phyloP scores from a whole-genome alignment of 2,888 invertebrate species.

The Beris morrisii region DNA sequence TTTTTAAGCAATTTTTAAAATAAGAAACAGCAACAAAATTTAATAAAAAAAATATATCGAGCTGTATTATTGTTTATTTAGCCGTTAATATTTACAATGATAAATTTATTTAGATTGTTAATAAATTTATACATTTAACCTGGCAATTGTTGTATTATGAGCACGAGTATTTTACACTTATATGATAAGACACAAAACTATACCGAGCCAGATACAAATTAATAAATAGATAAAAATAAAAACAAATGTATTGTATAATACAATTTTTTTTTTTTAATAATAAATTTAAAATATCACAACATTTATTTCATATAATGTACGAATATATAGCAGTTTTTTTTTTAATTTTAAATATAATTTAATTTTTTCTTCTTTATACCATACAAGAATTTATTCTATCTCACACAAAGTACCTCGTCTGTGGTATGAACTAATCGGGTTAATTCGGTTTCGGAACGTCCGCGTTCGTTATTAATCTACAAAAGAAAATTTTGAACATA shows the following conservation, averaged over 20 bases:
- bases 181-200: background rate
- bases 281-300: too few relatives aligned
- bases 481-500: conserved; percentile 48
- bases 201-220: too few relatives aligned
- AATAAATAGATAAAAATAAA: too few relatives aligned
- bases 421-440: conserved; percentile 58
- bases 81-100: conserved; percentile 10
- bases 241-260: too few relatives aligned
- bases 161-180: background rate
- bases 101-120: background rate
- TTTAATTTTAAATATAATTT: too few relatives aligned
- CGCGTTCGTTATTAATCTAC: conserved; percentile 55
- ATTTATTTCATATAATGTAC: too few relatives aligned
- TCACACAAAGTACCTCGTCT: conserved; percentile 58
- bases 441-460: conserved; percentile 56
- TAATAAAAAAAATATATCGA: background rate
- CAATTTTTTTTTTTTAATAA: too few relatives aligned
- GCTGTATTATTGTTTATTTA: too few relatives aligned
- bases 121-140: conserved; percentile 9
- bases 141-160: background rate
- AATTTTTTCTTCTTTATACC: too few relatives aligned
- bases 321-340: too few relatives aligned
- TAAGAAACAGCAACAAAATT: conserved; percentile 2
- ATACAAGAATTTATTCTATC: conserved; percentile 41
- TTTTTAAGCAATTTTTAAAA: conserved; percentile 5